These are phyloP conservation scores for Helarctos malayanus DNA, from an alignment of 2,797 vertebrate genomes.

Conservation along the genomic window DNA sequence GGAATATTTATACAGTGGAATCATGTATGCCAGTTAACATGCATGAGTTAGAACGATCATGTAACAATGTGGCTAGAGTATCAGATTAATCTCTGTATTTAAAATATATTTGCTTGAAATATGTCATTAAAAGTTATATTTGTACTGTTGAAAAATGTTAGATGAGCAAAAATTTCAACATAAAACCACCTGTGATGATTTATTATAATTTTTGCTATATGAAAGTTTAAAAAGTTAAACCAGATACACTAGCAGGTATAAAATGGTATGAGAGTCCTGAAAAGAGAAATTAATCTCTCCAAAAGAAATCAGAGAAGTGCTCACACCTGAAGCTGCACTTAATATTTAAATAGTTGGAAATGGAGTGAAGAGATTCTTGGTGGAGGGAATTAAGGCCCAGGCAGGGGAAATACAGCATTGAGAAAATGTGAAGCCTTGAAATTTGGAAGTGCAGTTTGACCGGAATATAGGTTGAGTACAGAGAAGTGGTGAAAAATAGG, in stretches of 20 bases:
- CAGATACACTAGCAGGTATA: not conserved
- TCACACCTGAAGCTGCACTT: not conserved
- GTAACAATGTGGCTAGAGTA: not conserved
- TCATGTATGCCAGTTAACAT: not conserved
- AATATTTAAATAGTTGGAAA: not conserved
- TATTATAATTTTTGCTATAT: not conserved
- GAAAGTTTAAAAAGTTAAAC: not conserved
- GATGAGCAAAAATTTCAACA: not conserved
- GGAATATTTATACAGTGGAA: not conserved
- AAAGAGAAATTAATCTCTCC: not conserved
- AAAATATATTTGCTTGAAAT: conserved; percentile 48
- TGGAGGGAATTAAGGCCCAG: not conserved
- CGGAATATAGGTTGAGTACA: not conserved
- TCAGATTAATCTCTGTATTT: conserved; percentile 9
- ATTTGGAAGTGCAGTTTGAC: not conserved
- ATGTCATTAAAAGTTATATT: not conserved
- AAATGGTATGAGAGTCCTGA: not conserved
- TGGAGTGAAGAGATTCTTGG: not conserved
- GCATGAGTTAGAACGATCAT: not conserved
- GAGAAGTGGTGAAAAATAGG: not conserved
- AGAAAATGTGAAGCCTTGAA: not conserved
- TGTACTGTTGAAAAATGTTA: not conserved
- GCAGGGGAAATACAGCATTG: not conserved
- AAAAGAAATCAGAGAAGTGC: not conserved
- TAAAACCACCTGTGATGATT: not conserved